A percentile compares a stretch with the other conserved stretches of the same genome.
phyloP scores from a whole-genome alignment of 2,797 vertebrate genomes.

The Pseudopleuronectes americanus region DNA sequence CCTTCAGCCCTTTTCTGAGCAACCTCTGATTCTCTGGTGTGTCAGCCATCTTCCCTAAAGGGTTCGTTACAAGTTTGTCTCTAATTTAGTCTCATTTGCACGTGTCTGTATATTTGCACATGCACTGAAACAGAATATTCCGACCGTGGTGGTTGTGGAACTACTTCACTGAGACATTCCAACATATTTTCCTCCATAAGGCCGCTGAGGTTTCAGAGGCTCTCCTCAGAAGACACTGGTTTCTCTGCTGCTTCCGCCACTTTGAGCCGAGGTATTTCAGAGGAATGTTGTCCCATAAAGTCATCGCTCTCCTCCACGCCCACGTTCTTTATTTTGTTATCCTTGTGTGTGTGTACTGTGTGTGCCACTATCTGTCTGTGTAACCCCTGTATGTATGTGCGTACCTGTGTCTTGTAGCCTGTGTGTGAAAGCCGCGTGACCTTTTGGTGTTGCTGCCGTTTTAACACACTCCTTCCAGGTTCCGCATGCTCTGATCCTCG shows the following conservation, averaged over 20 bases:
- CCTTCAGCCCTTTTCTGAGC: not conserved
- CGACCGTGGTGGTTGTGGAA: slow-evolving; percentile 12
- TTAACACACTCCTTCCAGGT: slow-evolving; percentile 58
- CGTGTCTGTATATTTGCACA: slow-evolving; percentile 9
- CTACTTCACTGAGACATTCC: slow-evolving; percentile 24
- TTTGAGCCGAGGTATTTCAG: slow-evolving; percentile 66
- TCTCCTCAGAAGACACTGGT: slow-evolving; percentile 43
- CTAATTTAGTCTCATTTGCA: slow-evolving; percentile 20
- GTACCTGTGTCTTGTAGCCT: slow-evolving; percentile 3
- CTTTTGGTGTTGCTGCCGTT: slow-evolving; percentile 46
- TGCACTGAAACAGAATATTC: slow-evolving; percentile 17
- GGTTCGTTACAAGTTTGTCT: not conserved
- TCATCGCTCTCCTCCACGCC: slow-evolving; percentile 34
- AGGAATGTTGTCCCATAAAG: slow-evolving; percentile 67
- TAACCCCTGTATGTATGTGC: not conserved
- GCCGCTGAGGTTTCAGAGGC: slow-evolving; percentile 38
- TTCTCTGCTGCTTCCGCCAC: slow-evolving; percentile 48
- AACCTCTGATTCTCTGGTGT: not conserved
- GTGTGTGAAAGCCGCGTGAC: slow-evolving; percentile 28
- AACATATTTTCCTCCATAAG: slow-evolving; percentile 35
- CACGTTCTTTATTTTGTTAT: not conserved
- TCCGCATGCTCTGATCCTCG: slow-evolving; percentile 52
- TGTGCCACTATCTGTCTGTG: not conserved
- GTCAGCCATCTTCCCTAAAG: not conserved
- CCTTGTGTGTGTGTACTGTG: not conserved